Evolutionary conservation across 2,888 invertebrate genomes (phyloP), one percentile per base, ranked within the genome.

Genomic region (Papilio elwesi): DNA sequence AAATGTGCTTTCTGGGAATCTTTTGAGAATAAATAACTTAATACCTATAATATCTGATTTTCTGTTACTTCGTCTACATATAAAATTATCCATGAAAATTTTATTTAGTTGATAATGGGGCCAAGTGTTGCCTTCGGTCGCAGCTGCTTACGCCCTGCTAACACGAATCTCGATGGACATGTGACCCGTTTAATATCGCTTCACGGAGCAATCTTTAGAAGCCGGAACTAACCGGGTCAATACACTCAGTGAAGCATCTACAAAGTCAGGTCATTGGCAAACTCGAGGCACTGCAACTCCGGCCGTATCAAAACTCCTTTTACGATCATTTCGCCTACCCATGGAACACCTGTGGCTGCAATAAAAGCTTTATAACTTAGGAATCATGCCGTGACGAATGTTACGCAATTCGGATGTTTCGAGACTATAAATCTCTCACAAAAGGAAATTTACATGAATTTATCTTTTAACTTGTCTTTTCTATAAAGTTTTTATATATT

Each of bases 341-440:
- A 81, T 82, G 82, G 82, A 85, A 80, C 92, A 91, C 89, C 92
- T 92, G 91, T 85, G 87, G 85, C 83, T 82, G 85, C 80, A 83
- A 85, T 92, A 87, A 90, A 90, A 87, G 81, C 84, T 90, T 90
- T 90, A 87, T 84, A 79, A 83, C 82, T 82, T 81, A 86, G 86
- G 83, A 88, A 89, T 87, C 85, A 82, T 82, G 80, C 79, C 80
- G 83, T 83, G 81, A 81, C 77, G 82, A 84, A 82, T 86, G 88
- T 86, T 79, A 79, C 81, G 74, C 78, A 80, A 76, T 81, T 80
- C 76, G 76, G 79, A 77, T 80, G 83, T 79, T 62, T 79, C 74
- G 68, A 74, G 71, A 74, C 76, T 77, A 79, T 83, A 83, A 82
- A 82, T 82, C 77, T 77, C 78, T 80, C 74, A 76, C 75, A 76